phyloP scores from a whole-genome alignment of 37 sponge, comb jelly and placozoan genomes.

The Spongilla lacustris region DNA sequence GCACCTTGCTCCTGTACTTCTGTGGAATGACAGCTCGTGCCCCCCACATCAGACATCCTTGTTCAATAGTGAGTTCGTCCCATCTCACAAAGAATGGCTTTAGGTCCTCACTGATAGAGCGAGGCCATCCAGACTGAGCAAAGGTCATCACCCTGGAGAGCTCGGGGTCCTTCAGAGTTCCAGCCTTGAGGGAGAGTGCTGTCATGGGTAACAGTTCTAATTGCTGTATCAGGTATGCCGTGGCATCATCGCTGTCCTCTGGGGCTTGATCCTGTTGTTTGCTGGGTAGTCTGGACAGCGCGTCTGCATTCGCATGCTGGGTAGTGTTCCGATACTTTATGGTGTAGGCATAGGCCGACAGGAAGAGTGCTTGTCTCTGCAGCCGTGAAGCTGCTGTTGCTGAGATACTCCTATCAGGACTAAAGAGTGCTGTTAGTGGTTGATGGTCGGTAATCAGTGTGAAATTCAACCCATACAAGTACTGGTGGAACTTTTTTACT shows the following conservation, averaged over 20 bases:
- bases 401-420: background rate
- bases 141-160: constrained; percentile 7
- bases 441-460: constrained; percentile 15
- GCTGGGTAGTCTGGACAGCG: constrained; percentile 15
- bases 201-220: constrained; percentile 15
- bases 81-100: constrained; percentile 14
- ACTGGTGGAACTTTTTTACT: background rate
- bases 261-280: background rate
- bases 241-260: background rate
- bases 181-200: background rate
- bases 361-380: constrained; percentile 4
- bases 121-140: constrained; percentile 5
- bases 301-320: constrained; percentile 31
- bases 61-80: constrained; percentile 4
- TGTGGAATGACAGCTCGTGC: constrained; percentile 22
- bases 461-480: constrained; percentile 13
- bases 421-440: constrained; percentile 3
- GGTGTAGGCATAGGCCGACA: constrained; percentile 24
- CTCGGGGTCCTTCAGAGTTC: constrained; percentile 15
- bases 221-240: background rate
- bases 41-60: constrained; percentile 43
- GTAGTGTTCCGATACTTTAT: constrained; percentile 6
- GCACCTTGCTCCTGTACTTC: background rate
- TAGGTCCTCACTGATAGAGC: background rate
- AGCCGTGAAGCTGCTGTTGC: constrained; percentile 4